Conservation (phyloP, 2,797 vertebrate species). For the Poliocrania exsul region DNA sequence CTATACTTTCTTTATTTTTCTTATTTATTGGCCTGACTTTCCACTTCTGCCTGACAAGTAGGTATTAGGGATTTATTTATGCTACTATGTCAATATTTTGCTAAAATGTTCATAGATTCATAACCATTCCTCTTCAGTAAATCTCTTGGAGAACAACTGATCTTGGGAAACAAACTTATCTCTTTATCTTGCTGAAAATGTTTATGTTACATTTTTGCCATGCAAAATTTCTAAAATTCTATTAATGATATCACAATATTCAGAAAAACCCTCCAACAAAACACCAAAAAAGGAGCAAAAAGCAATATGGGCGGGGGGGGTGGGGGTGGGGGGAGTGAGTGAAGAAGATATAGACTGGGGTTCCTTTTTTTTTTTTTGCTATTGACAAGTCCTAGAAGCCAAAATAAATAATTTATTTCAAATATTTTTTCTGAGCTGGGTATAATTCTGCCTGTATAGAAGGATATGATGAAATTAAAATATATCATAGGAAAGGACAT, state of each 20-base stretch:
- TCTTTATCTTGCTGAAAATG: not conserved
- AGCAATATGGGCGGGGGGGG: too few species aligned
- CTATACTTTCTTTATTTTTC: not conserved
- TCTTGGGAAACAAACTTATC: not conserved
- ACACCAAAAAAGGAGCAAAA: not conserved
- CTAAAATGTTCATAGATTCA: not conserved
- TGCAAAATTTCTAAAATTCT: not conserved
- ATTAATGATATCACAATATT: not conserved
- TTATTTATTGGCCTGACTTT: not conserved
- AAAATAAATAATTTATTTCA: too few species aligned
- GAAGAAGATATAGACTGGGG: not conserved
- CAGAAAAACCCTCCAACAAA: not conserved
- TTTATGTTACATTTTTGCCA: not conserved
- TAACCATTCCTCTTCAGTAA: not conserved
- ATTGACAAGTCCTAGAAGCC: not conserved
- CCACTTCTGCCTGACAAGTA: not conserved
- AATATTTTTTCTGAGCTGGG: too few species aligned
- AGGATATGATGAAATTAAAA: too few species aligned
- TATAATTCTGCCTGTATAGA: too few species aligned
- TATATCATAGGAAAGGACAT: too few species aligned
- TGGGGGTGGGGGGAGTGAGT: too few species aligned
- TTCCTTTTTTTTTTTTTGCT: not conserved
- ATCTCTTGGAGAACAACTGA: not conserved
- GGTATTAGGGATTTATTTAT: not conserved
- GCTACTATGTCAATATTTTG: not conserved